Base-by-base conservation (phyloP, 2,888 invertebrate genomes). In the Drosophila tripunctata region DNA sequence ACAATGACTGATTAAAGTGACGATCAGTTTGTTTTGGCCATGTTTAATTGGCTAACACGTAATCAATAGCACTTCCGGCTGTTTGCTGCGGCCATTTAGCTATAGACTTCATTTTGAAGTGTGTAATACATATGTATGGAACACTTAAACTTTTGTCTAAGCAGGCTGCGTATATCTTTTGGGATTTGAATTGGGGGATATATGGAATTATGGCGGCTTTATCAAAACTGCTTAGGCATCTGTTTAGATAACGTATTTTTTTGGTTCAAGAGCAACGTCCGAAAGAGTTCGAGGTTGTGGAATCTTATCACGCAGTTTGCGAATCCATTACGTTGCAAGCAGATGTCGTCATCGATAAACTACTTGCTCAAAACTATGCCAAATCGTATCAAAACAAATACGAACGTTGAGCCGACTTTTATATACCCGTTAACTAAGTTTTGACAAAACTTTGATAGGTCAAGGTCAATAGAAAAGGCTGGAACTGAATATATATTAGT, bases 1-100 rank as follows among this genome's bases (percentile, higher is more conserved):
- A 36, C 36, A 52, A 22, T 12, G n/a, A 21, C 43, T 57, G 65
- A 71, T 79, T 64, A 79, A 57, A 54, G 44, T 33, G 31, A n/a
- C 10, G 27, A 44, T 24, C 22, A 62, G 47, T 58, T 55, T 24
- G 61, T 4, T 24, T 33, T 38, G 38, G 27, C 10, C 4, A 14
- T 36, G 21, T 35, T 24, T n/a, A n/a, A 36, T 58, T 35, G 40
- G 17, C 60, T 48, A 48, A 58, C 12, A 30, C 50, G 47, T 54
- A 45, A 77, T 72, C 72, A 62, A 58, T 65, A 52, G 21, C 12
- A 15, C 22, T 33, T 36, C 21, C 55, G 40, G 54, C 35, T 55
- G 52, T 60, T 70, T 56, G 10, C 6, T 41, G 19, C 52, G 19
- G 41, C 65, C 48, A 69, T 47, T 47, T 52, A 27, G 43, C 22